A percentile compares a stretch with the other conserved stretches of the same genome.
Evolutionary conservation across 2,113 vertebrate genomes (phyloP).

Genomic region (Salminus brasiliensis): DNA sequence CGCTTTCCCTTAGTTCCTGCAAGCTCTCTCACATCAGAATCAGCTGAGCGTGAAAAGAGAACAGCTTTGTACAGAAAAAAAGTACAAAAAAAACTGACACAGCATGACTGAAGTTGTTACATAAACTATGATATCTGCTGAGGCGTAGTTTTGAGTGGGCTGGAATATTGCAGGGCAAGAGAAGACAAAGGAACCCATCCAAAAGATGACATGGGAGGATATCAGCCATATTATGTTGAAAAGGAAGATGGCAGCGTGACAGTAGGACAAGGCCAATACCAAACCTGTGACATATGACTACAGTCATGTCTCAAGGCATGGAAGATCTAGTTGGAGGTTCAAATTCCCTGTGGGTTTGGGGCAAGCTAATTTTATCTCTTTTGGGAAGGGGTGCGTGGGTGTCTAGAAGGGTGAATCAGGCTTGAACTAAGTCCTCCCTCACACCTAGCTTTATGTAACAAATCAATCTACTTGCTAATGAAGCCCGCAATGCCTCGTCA

Average conservation of each 20-base stretch:
- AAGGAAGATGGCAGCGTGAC: constrained; percentile 4
- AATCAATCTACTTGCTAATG: constrained; percentile 34
- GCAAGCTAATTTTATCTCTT: constrained; percentile 26
- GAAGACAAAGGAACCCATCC: constrained; percentile 18
- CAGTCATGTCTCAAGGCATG: constrained; percentile 37
- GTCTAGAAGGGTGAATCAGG: constrained; percentile 44
- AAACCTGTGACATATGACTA: constrained; percentile 37
- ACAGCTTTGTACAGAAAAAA: not conserved
- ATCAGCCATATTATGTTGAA: constrained; percentile 1
- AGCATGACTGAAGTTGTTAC: constrained; percentile 37
- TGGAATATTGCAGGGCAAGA: constrained; percentile 5
- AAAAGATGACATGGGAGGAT: not conserved
- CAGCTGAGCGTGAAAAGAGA: not conserved
- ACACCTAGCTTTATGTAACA: constrained; percentile 48
- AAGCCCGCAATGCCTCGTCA: not conserved
- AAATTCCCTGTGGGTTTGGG: constrained; percentile 8
- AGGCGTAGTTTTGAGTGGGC: constrained; percentile 35
- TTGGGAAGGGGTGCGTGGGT: constrained; percentile 48
- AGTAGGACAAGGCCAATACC: constrained; percentile 14
- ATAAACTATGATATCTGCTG: constrained; percentile 48
- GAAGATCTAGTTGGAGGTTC: constrained; percentile 9
- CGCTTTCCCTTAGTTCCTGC: not conserved
- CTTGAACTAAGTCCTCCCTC: constrained; percentile 15
- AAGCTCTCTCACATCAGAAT: not conserved
- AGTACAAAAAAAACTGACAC: constrained; percentile 1